Evolutionary conservation across 2,888 invertebrate species (phyloP).

Genomic region (Ditula angustiorana): DNA sequence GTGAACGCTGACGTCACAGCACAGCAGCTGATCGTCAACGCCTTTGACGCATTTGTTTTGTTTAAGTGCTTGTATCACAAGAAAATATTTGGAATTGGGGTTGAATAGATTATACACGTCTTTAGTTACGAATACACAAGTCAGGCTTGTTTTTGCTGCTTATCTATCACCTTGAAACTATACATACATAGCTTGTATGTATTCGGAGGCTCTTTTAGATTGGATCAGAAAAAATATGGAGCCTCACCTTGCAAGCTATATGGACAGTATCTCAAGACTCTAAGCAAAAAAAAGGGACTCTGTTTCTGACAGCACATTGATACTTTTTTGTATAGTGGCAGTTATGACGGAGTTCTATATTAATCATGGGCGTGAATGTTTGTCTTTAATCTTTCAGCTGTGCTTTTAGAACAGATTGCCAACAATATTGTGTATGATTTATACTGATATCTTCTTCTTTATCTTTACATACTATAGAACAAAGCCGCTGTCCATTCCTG

Average conservation of each 20-base stretch:
- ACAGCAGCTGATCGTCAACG: background rate
- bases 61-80: background rate
- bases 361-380: too few species aligned
- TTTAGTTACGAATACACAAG: background rate
- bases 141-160: constrained; percentile 25
- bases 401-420: too few species aligned
- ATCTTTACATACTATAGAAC: too few species aligned
- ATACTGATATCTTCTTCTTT: too few species aligned
- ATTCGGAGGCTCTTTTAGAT: constrained; percentile 1
- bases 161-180: constrained; percentile 35
- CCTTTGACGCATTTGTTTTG: background rate
- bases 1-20: constrained; percentile 11
- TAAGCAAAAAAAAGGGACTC: background rate
- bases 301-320: background rate
- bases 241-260: background rate
- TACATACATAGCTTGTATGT: background rate
- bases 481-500: too few species aligned
- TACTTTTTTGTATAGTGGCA: too few species aligned
- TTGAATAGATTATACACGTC: constrained; percentile 6
- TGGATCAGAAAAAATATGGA: background rate
- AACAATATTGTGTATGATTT: too few species aligned
- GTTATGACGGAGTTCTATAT: background rate
- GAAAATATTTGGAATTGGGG: constrained; percentile 8
- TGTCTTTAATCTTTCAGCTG: too few species aligned
- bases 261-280: background rate